phyloP scores from a whole-genome alignment of 2,797 vertebrate genomes.

The Sebastes oblongus region DNA sequence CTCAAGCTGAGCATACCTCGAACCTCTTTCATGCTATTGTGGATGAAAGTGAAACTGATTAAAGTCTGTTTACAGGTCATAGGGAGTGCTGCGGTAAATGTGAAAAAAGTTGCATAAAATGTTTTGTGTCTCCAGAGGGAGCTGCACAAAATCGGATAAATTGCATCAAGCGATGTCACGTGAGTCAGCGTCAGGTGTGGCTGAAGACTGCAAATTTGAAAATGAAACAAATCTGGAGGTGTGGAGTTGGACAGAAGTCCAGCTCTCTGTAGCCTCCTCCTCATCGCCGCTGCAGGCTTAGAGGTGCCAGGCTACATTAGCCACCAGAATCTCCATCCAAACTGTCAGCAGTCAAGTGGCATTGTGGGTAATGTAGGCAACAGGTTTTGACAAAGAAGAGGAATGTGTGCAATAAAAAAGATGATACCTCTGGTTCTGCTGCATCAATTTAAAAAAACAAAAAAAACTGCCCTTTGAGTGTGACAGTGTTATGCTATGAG shows the following conservation, averaged over 20 bases:
- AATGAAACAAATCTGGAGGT: too few species aligned
- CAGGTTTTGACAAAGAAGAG: too few species aligned
- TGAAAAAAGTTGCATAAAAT: neutral
- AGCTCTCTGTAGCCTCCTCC: neutral
- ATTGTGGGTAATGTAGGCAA: too few species aligned
- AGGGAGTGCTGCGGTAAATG: neutral
- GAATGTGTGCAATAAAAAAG: neutral
- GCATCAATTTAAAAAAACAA: neutral
- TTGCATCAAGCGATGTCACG: too few species aligned
- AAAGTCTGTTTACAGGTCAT: neutral
- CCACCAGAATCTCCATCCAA: too few species aligned
- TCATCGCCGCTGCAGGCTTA: neutral
- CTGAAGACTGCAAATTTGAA: too few species aligned
- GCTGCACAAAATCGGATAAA: too few species aligned
- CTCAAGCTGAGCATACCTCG: neutral
- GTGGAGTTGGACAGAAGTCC: neutral
- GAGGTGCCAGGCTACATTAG: neutral
- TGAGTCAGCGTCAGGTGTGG: too few species aligned
- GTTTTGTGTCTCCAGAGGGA: neutral
- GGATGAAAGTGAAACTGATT: neutral
- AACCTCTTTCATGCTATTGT: neutral
- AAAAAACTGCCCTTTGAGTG: neutral
- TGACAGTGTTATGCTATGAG: neutral
- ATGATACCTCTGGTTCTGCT: neutral
- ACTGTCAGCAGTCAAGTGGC: too few species aligned